Evolutionary conservation across 1,140 invertebrate genomes (phyloP), one percentile per base, ranked within the genome.

Genomic region (Carcinoscorpius rotundicauda): DNA sequence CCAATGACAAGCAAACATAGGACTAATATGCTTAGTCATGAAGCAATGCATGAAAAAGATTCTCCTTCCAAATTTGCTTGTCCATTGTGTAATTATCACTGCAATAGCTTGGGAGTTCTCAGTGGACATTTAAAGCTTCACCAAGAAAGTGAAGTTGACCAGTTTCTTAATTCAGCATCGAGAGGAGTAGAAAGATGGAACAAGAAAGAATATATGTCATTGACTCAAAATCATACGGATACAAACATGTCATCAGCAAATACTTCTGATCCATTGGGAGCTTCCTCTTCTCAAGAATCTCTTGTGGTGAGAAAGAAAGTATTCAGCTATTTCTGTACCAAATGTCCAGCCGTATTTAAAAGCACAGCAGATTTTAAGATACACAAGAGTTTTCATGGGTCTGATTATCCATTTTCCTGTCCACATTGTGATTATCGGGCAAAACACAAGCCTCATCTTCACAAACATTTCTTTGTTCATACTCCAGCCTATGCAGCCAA

Each of bases 11-110:
- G 90, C 73, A 87, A 77, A 49, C 69, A 75, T 48, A 66, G 71
- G 5, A 84, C 85, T 52, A 89, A 89, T 74, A 86, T 93, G 51
- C 82, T 84, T n/a, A 87, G 89, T 68, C 90, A 93, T 76, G 88
- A 93, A 75, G 85, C 85, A 74, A 89, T 92, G 84, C 90, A 93
- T 75, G 80, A 80, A n/a, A 71, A 78, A 6, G 62, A 60, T 5
- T 65, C 66, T 11, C 50, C 60, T 61, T 60, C 61, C 8, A 66
- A 66, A 53, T 69, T 64, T 61, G 78, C 69, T 79, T 93, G 89
- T 74, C 81, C 84, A 3, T 83, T 88, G 68, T 93, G 91, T 75
- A 88, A 87, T 75, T 93, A 89, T 72, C 83, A 84, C 11, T 90
- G 87, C 74, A 84, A 86, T 56, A 87, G 85, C 71, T 84, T 85